A percentile compares a stretch with the other conserved stretches of the same genome.
These are phyloP conservation scores for Oncorhynchus clarkii DNA, from an alignment of 2,113 vertebrate species.

Conservation along the genomic window DNA sequence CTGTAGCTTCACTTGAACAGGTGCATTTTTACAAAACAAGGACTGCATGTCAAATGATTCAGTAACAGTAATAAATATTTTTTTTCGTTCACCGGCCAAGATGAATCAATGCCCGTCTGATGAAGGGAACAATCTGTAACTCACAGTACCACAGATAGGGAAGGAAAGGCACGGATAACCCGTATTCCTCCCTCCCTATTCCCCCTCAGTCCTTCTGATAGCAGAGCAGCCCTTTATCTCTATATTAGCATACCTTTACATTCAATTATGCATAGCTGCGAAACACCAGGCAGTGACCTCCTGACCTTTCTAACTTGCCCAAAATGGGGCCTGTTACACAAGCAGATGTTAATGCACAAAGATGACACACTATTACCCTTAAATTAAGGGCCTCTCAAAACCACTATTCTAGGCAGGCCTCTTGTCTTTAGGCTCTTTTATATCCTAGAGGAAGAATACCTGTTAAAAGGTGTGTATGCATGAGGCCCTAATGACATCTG, in stretches of 20 bases:
- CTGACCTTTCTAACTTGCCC: conserved; percentile 73
- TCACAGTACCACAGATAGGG: conserved; percentile 2
- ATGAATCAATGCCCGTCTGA: conserved; percentile 45
- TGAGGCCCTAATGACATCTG: conserved; percentile 62
- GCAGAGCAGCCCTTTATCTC: conserved; percentile 54
- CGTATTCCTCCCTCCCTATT: not conserved
- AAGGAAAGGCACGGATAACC: not conserved
- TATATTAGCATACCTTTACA: conserved; percentile 18
- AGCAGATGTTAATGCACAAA: conserved; percentile 85
- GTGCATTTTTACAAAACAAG: conserved; percentile 50
- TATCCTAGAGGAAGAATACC: conserved; percentile 53
- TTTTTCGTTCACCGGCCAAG: conserved; percentile 49
- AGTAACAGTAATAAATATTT: conserved; percentile 59
- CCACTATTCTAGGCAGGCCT: conserved; percentile 70
- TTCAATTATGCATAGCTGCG: conserved; percentile 51
- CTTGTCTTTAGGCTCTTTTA: conserved; percentile 62
- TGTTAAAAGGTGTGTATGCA: conserved; percentile 56
- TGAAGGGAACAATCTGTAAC: conserved; percentile 38
- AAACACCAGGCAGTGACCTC: conserved; percentile 16
- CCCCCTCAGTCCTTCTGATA: conserved; percentile 39
- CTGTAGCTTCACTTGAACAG: conserved; percentile 41
- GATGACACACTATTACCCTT: conserved; percentile 86
- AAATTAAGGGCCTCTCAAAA: conserved; percentile 73
- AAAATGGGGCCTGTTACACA: conserved; percentile 78
- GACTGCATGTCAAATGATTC: conserved; percentile 47